Evolutionary conservation across 2,888 invertebrate genomes (phyloP).

Genomic region (Noctua fimbriata): DNA sequence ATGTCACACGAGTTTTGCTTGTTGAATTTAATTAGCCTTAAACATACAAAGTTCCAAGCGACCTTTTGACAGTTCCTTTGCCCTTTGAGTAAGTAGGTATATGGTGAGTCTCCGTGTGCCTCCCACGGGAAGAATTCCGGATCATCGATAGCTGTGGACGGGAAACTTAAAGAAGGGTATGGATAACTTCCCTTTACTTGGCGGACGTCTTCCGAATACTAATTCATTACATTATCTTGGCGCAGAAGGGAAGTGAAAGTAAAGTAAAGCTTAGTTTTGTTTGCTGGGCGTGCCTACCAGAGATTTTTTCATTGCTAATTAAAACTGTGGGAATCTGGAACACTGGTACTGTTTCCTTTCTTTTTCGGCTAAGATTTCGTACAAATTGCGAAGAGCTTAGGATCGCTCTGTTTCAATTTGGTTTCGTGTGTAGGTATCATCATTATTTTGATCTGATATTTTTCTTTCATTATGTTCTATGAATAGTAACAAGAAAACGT

Average conservation of each 20-base stretch:
- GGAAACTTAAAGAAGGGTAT: slow-evolving; percentile 68
- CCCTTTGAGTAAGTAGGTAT: slow-evolving; percentile 30
- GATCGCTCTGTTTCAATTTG: slow-evolving; percentile 32
- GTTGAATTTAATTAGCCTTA: slow-evolving; percentile 30
- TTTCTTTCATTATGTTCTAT: not conserved
- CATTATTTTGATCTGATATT: slow-evolving; percentile 16
- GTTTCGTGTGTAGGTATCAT: slow-evolving; percentile 6
- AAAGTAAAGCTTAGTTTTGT: slow-evolving; percentile 72
- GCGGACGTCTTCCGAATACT: slow-evolving; percentile 74
- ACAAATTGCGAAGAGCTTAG: slow-evolving; percentile 41
- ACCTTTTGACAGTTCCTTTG: slow-evolving; percentile 19
- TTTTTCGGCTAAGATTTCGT: slow-evolving; percentile 48
- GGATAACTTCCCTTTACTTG: slow-evolving; percentile 70
- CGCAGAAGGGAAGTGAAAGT: slow-evolving; percentile 67
- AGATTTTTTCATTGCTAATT: slow-evolving; percentile 76
- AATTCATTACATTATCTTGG: slow-evolving; percentile 72
- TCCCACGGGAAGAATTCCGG: slow-evolving; percentile 57
- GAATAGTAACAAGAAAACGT: not conserved
- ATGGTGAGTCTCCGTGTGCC: not conserved
- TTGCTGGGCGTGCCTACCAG: slow-evolving; percentile 64
- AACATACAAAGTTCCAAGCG: slow-evolving; percentile 31
- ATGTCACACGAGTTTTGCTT: slow-evolving; percentile 31
- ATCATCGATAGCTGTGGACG: slow-evolving; percentile 65
- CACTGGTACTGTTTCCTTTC: slow-evolving; percentile 65
- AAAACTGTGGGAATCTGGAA: slow-evolving; percentile 71